Percentiles rank a stretch among this genome's conserved stretches.
phyloP scores from a whole-genome alignment of 2,113 vertebrate genomes.

The Gymnobelideus leadbeateri region DNA sequence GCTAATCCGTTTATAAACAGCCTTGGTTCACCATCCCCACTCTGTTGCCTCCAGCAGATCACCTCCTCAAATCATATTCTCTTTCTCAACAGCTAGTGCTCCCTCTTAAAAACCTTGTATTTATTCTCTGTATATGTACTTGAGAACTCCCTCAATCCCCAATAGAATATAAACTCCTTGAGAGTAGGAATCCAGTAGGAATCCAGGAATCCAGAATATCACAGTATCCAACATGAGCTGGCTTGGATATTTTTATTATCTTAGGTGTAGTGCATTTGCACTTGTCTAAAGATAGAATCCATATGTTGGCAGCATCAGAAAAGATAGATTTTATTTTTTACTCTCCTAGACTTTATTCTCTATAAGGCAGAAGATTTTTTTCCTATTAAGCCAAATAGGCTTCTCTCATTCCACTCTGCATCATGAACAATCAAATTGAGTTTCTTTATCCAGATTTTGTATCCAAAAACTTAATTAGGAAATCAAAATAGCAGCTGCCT shows the following conservation, averaged over 20 bases:
- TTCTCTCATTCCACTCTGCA: conserved; percentile 42
- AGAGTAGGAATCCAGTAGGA: no score
- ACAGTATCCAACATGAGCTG: not conserved
- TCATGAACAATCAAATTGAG: conserved; percentile 48
- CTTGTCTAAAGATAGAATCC: conserved; percentile 18
- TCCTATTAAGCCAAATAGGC: conserved; percentile 23
- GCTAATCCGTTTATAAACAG: not conserved
- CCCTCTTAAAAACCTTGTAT: not conserved
- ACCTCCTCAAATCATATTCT: not conserved
- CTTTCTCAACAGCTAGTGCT: not conserved
- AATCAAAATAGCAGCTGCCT: not conserved
- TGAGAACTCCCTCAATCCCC: not conserved
- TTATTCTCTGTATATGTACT: not conserved
- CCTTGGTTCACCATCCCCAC: not conserved
- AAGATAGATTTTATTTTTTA: conserved; percentile 16
- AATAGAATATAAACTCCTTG: not conserved
- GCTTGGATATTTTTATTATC: not conserved
- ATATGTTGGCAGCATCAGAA: not conserved
- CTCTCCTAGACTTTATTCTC: conserved; percentile 2
- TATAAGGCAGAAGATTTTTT: not conserved
- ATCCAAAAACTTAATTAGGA: conserved; percentile 66
- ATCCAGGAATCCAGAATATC: no score
- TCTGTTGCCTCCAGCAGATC: not conserved
- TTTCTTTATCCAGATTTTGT: conserved; percentile 20
- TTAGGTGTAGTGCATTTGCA: not conserved